Base-by-base conservation (phyloP, 2,888 invertebrate species). In the Drosophila infuscata region DNA sequence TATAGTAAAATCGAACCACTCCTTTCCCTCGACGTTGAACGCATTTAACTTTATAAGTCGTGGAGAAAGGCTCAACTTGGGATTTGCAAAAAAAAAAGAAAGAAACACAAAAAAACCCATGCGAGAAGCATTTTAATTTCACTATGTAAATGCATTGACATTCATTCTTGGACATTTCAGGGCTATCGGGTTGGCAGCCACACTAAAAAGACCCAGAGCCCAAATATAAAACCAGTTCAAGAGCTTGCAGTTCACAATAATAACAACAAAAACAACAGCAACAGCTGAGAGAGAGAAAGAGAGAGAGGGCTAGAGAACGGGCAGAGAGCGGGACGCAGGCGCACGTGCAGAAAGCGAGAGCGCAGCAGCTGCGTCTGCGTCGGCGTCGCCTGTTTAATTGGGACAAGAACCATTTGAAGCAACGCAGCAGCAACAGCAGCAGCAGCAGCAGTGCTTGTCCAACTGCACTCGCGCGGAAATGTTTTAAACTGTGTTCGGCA, bases 131-230 rank as follows among this genome's bases (percentile, higher is more conserved):
- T 43, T 52, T 71, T 64, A 56, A 65, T 86, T 83, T 88, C 79
- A 83, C 79, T 81, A 57, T 63, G 66, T 63, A 66, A 68, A 77
- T 62, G 72, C 76, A 81, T 54, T 81, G 83, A 89, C 77, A 87
- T 81, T 85, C 67, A 89, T 85, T 85, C 88, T 89, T 74, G 70
- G 62, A 72, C 57, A 70, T 70, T 87, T 89, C 85, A 85, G 86
- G 84, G 88, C 84, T 81, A 88, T 83, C 76, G 72, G 77, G 72
- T 73, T 80, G 52, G 67, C 41, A 63, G 77, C 20, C 54, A 73
- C 74, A 66, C 65, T 56, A 33, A 69, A 82, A 68, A 68, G 56
- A 52, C 33, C 46, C 53, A 67, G 48, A 58, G 49, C 53, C 64
- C 61, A 73, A 54, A 72, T 53, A 52, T 46, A 29, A 84, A 89